These are phyloP conservation scores for Glyptemys insculpta DNA, from an alignment of 2,797 vertebrate genomes.

Conservation along the genomic window DNA sequence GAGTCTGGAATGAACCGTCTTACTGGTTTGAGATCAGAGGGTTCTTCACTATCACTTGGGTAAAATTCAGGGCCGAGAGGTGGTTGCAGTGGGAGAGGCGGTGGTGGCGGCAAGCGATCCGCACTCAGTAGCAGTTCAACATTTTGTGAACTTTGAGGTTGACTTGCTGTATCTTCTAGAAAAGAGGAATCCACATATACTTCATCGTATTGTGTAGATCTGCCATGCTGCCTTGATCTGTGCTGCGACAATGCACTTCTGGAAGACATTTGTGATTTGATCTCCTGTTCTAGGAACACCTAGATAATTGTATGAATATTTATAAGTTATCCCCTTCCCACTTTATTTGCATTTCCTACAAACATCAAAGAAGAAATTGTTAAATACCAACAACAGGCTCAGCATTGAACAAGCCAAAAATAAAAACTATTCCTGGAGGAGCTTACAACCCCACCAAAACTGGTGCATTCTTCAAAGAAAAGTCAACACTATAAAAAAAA, in stretches of 20 bases:
- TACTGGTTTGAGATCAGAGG: slow-evolving; percentile 90
- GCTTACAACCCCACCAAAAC: not conserved
- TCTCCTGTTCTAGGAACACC: slow-evolving; percentile 37
- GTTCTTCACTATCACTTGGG: slow-evolving; percentile 80
- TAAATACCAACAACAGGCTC: not conserved
- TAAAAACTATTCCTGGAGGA: not conserved
- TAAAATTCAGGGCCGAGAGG: slow-evolving; percentile 86
- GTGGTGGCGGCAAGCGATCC: slow-evolving; percentile 91
- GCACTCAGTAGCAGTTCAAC: slow-evolving; percentile 80
- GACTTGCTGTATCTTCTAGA: slow-evolving; percentile 39
- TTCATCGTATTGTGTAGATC: slow-evolving; percentile 81
- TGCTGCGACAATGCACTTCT: slow-evolving; percentile 31
- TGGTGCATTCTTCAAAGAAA: not conserved
- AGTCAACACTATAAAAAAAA: accelerated
- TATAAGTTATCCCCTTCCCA: not conserved
- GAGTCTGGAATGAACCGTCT: slow-evolving; percentile 94
- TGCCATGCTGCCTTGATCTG: slow-evolving; percentile 40
- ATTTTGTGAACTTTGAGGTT: slow-evolving; percentile 72
- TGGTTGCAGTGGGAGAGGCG: slow-evolving; percentile 90
- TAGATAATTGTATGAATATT: not conserved
- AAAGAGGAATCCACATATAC: slow-evolving; percentile 75
- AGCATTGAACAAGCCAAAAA: not conserved
- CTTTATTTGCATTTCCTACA: not conserved
- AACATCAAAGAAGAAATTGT: not conserved
- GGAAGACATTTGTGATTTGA: slow-evolving; percentile 75